Evolutionary conservation across 2,888 invertebrate genomes (phyloP).

Genomic region (Cryptocephalus moraei): DNA sequence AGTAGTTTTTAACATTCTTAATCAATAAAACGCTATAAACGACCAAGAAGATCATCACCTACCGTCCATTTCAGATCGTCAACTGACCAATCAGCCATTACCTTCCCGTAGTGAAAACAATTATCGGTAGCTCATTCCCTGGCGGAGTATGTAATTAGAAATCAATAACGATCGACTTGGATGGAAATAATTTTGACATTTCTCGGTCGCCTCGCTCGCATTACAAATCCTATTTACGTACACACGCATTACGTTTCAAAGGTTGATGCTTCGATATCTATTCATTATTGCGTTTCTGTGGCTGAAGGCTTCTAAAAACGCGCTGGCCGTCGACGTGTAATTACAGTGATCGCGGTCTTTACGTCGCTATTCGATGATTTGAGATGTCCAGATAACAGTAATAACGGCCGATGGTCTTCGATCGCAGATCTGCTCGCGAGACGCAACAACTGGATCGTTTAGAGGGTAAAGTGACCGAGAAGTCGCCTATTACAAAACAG

Average conservation of each 20-base stretch:
- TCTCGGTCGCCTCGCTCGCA: conserved; percentile 16
- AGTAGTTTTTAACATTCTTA: too few species aligned
- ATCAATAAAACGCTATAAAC: too few species aligned
- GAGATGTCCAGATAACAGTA: too few species aligned
- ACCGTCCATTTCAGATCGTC: too few species aligned
- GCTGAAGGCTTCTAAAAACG: conserved; percentile 12
- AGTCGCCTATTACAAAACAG: too few species aligned
- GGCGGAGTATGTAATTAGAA: too few species aligned
- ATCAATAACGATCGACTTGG: conserved; percentile 5
- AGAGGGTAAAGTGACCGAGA: too few species aligned
- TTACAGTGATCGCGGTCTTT: conserved; percentile 8
- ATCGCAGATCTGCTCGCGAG: too few species aligned
- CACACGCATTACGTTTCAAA: conserved; percentile 9
- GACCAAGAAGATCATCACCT: not conserved
- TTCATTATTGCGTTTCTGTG: conserved; percentile 8
- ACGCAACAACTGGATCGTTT: too few species aligned
- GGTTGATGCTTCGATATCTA: conserved; percentile 14
- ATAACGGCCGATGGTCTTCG: too few species aligned
- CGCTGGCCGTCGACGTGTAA: conserved; percentile 3
- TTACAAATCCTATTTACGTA: conserved; percentile 12
- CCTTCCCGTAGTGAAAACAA: conserved; percentile 3
- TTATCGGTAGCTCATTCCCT: too few species aligned
- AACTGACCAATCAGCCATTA: too few species aligned
- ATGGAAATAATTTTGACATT: conserved; percentile 19
- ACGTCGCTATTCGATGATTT: not conserved